Evolutionary conservation across 2,888 invertebrate species (phyloP).

Genomic region (Zygaena filipendulae): DNA sequence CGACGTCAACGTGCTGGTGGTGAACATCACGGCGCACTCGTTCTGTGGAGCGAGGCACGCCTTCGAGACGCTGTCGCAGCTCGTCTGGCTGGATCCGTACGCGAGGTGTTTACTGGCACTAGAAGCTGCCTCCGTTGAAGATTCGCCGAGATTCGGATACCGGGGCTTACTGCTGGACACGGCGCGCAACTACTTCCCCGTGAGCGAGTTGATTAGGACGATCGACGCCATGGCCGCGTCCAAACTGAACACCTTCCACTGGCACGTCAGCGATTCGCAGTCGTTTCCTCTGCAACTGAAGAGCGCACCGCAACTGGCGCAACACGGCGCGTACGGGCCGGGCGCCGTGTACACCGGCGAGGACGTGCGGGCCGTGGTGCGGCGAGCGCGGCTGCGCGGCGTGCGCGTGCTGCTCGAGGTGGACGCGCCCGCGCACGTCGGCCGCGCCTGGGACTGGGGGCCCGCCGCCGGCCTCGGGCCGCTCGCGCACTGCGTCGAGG

Average conservation of each 20-base stretch:
- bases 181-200: slow-evolving; percentile 87
- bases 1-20: slow-evolving; percentile 55
- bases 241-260: slow-evolving; percentile 93
- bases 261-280: slow-evolving; percentile 93
- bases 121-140: slow-evolving; percentile 74
- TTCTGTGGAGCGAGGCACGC: slow-evolving; percentile 84
- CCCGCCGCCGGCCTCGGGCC: slow-evolving; percentile 79
- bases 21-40: slow-evolving; percentile 72
- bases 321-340: slow-evolving; percentile 87
- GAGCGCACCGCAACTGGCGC: slow-evolving; percentile 80
- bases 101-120: slow-evolving; percentile 71
- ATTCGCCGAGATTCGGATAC: slow-evolving; percentile 81
- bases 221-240: slow-evolving; percentile 90
- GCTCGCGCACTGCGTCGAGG: slow-evolving; percentile 83
- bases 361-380: slow-evolving; percentile 77
- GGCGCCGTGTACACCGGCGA: slow-evolving; percentile 78
- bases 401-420: slow-evolving; percentile 89
- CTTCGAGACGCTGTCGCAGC: slow-evolving; percentile 81
- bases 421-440: slow-evolving; percentile 91
- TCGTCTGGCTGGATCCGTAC: slow-evolving; percentile 82
- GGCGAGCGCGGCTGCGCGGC: slow-evolving; percentile 83
- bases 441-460: slow-evolving; percentile 89
- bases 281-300: slow-evolving; percentile 89
- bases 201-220: slow-evolving; percentile 76
- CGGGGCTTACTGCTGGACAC: slow-evolving; percentile 93